Evolutionary conservation across 2,113 vertebrate species (phyloP).

Genomic region (Tretioscincus oriximinensis): DNA sequence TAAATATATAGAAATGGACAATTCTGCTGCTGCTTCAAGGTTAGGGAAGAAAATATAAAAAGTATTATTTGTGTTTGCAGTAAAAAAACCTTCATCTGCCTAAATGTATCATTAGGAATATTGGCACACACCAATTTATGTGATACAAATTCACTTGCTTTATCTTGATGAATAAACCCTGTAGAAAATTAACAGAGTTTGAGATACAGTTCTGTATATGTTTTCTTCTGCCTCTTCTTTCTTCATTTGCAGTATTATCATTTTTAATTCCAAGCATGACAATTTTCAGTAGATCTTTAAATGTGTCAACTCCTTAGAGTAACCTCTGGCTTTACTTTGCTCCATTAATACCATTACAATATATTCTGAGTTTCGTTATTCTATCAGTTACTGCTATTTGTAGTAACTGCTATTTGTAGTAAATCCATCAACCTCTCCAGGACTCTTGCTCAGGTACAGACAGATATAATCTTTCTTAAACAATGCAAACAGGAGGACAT

Average conservation of each 20-base stretch:
- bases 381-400: no score
- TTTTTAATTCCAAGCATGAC: conserved; percentile 79
- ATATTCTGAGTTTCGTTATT: no score
- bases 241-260: conserved; percentile 74
- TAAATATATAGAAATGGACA: neutral
- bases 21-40: conserved; percentile 18
- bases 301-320: conserved; percentile 78
- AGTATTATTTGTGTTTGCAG: conserved; percentile 47
- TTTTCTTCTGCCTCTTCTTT: conserved; percentile 70
- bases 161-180: conserved; percentile 61
- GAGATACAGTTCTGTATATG: conserved; percentile 59
- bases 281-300: conserved; percentile 76
- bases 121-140: conserved; percentile 36
- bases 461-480: no score
- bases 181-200: conserved; percentile 38
- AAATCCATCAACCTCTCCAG: no score
- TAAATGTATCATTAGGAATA: conserved; percentile 46
- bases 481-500: no score
- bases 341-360: no score
- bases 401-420: no score
- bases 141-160: conserved; percentile 59
- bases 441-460: no score
- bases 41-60: conserved; percentile 46
- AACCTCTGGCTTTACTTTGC: no score
- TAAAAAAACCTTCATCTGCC: conserved; percentile 45